Percentiles rank a stretch among this genome's conserved stretches.
These are phyloP conservation scores for Myotis davidii DNA, from an alignment of 2,113 vertebrate species.

Conservation along the genomic window DNA sequence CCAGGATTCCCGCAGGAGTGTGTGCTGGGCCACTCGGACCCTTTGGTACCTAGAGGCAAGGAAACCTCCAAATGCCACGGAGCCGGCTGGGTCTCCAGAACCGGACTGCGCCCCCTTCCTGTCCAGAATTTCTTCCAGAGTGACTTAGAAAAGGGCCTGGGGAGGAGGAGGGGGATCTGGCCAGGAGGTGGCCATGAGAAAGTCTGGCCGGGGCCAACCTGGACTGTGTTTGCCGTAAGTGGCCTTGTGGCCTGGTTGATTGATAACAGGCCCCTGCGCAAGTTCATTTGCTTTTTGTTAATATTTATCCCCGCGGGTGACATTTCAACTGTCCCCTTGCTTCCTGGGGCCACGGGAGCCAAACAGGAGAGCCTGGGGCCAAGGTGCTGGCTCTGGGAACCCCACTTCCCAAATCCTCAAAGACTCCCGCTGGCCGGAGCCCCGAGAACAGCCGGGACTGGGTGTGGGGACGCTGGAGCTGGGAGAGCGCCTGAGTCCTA, in stretches of 20 bases:
- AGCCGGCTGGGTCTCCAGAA: neutral
- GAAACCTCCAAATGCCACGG: neutral
- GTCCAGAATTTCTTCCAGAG: neutral
- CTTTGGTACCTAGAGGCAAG: neutral
- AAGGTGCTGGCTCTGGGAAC: neutral
- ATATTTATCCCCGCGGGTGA: slow-evolving; percentile 87
- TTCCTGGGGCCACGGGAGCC: neutral
- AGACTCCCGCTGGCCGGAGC: neutral
- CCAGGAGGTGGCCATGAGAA: slow-evolving; percentile 83
- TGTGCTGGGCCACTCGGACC: neutral
- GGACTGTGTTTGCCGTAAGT: slow-evolving; percentile 84
- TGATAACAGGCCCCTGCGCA: slow-evolving; percentile 86
- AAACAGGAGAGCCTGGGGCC: neutral
- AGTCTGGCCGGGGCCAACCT: slow-evolving; percentile 75
- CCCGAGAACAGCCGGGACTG: neutral
- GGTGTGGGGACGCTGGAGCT: neutral
- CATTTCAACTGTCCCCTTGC: slow-evolving; percentile 59
- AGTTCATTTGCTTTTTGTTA: slow-evolving; percentile 91
- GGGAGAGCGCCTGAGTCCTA: neutral
- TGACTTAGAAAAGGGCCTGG: neutral
- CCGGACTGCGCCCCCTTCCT: neutral
- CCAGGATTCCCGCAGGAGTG: rapidly evolving
- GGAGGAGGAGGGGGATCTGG: neutral
- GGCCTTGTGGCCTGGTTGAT: slow-evolving; percentile 92
- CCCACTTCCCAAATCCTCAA: neutral